Percentiles rank a stretch among this genome's conserved stretches.
These are phyloP conservation scores for Gallinago solitaria DNA, from an alignment of 2,797 vertebrate genomes.

Conservation along the genomic window DNA sequence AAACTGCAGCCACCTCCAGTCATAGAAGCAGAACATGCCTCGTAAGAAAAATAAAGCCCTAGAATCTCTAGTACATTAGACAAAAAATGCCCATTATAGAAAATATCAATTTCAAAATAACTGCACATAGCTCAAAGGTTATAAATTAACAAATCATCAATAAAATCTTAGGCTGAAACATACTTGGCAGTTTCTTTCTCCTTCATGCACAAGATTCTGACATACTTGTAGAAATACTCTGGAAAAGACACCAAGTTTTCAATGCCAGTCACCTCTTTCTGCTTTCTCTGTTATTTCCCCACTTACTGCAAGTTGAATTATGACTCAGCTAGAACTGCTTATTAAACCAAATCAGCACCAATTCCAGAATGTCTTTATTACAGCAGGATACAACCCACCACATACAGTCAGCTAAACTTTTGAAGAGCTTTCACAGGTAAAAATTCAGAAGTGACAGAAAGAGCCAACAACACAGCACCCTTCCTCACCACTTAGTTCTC, in stretches of 20 bases:
- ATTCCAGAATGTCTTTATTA: neutral
- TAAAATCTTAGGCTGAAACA: neutral
- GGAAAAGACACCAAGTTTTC: neutral
- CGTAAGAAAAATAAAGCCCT: neutral
- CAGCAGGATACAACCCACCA: neutral
- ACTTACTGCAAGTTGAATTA: neutral
- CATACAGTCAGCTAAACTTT: neutral
- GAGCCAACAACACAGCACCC: neutral
- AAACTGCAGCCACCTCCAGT: neutral
- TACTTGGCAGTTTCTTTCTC: neutral
- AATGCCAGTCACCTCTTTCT: neutral
- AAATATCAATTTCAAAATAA: neutral
- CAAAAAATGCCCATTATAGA: neutral
- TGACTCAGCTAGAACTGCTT: neutral
- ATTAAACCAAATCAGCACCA: neutral
- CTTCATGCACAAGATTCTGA: neutral
- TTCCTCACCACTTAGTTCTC: neutral
- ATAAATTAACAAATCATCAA: neutral
- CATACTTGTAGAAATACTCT: neutral
- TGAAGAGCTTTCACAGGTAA: accelerated
- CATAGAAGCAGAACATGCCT: neutral
- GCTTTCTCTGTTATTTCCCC: neutral
- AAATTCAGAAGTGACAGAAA: neutral
- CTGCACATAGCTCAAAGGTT: neutral
- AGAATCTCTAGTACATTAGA: neutral